phyloP scores from a whole-genome alignment of 2,797 vertebrate genomes.

The Myotis myotis region DNA sequence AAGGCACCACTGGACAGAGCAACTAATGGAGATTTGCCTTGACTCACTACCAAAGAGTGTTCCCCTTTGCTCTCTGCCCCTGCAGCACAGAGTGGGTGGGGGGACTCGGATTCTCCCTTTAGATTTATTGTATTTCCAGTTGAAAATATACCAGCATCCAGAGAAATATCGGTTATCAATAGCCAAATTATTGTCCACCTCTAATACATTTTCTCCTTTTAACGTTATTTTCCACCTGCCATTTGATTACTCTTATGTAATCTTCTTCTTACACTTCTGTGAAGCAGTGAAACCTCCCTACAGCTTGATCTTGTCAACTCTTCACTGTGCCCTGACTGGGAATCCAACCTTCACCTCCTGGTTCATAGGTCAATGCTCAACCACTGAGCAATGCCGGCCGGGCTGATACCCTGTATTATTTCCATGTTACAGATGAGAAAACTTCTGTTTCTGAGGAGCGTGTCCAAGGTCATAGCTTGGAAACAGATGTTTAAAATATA shows the following conservation, averaged over 20 bases:
- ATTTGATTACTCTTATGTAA: neutral
- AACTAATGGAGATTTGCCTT: neutral
- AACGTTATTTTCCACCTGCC: neutral
- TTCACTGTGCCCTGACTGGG: neutral
- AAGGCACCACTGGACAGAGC: neutral
- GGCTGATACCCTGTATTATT: neutral
- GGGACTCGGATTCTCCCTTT: neutral
- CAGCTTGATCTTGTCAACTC: neutral
- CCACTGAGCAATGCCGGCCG: too few species aligned
- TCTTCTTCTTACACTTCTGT: neutral
- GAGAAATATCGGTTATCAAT: neutral
- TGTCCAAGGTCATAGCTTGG: neutral
- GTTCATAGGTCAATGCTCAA: too few species aligned
- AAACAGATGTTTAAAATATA: neutral
- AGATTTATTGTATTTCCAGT: neutral
- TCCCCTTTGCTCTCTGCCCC: rapidly evolving
- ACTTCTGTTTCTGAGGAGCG: neutral
- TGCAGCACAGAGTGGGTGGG: neutral
- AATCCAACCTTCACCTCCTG: too few species aligned
- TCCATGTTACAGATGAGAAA: neutral
- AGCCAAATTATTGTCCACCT: neutral
- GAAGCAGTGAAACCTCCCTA: neutral
- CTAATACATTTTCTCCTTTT: neutral
- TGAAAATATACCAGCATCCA: neutral
- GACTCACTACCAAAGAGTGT: neutral